Evolutionary conservation across 2,888 invertebrate genomes (phyloP).

Genomic region (Gastrophysa polygoni): DNA sequence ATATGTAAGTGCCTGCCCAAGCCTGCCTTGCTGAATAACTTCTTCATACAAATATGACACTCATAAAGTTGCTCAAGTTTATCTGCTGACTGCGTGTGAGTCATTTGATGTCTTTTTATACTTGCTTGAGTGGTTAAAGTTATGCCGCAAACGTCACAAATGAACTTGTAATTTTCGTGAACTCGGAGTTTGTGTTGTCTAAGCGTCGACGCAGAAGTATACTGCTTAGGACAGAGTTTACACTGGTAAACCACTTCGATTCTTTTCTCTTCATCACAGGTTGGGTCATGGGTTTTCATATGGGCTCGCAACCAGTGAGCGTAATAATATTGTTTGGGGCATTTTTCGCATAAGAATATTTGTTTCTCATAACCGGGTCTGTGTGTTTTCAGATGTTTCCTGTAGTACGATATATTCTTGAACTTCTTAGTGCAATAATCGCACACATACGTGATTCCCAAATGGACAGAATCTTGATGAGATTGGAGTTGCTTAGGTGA

Average conservation of each 20-base stretch:
- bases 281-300: conserved; percentile 31
- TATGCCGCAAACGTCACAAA: conserved; percentile 48
- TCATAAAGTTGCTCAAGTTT: conserved; percentile 52
- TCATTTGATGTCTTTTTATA: conserved; percentile 43
- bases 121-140: conserved; percentile 29
- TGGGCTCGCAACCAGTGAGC: conserved; percentile 33
- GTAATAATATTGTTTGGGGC: conserved; percentile 21
- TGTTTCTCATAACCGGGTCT: conserved; percentile 17
- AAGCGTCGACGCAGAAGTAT: not conserved
- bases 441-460: not conserved
- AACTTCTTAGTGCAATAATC: conserved; percentile 10
- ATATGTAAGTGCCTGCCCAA: conserved; percentile 62
- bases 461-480: conserved; percentile 30
- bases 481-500: conserved; percentile 32
- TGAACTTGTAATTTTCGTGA: not conserved
- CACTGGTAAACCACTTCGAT: too few relatives aligned
- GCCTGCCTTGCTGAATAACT: conserved; percentile 53
- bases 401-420: not conserved
- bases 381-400: not conserved
- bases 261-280: too few relatives aligned
- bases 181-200: not conserved
- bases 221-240: not conserved
- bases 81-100: conserved; percentile 50
- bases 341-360: conserved; percentile 21
- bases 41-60: conserved; percentile 55